Conservation (phyloP, 1,140 invertebrate genomes). For the Laodelphax striatellus region DNA sequence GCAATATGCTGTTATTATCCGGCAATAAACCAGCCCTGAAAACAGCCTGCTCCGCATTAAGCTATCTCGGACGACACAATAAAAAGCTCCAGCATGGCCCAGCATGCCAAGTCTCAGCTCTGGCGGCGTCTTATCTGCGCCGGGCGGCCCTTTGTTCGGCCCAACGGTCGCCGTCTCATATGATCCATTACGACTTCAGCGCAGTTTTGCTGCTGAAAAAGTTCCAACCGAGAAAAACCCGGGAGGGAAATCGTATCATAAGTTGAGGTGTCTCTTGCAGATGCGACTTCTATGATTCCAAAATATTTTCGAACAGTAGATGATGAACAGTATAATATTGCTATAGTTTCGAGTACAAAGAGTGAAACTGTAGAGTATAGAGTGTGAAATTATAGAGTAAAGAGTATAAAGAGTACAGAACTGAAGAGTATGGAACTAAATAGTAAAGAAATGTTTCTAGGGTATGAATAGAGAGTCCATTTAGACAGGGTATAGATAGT, state of each 20-base stretch:
- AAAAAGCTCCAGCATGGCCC: not conserved
- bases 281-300: no score
- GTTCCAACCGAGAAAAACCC: not conserved
- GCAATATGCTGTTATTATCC: constrained; percentile 5
- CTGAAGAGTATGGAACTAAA: no score
- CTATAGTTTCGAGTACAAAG: no score
- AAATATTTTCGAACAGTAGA: no score
- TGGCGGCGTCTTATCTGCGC: not conserved
- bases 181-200: not conserved
- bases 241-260: not conserved
- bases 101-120: not conserved
- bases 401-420: no score
- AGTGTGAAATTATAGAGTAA: no score
- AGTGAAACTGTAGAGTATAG: no score
- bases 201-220: not conserved
- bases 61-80: constrained; percentile 1
- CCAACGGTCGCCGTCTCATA: not conserved
- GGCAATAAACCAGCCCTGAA: not conserved
- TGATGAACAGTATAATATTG: no score
- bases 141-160: not conserved
- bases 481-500: no score
- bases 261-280: no score
- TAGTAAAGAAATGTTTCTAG: no score
- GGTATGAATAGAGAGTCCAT: no score
- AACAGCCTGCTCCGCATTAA: not conserved